Base-by-base conservation (phyloP, 2,797 vertebrate species). In the Chlorospingus flavigularis region DNA sequence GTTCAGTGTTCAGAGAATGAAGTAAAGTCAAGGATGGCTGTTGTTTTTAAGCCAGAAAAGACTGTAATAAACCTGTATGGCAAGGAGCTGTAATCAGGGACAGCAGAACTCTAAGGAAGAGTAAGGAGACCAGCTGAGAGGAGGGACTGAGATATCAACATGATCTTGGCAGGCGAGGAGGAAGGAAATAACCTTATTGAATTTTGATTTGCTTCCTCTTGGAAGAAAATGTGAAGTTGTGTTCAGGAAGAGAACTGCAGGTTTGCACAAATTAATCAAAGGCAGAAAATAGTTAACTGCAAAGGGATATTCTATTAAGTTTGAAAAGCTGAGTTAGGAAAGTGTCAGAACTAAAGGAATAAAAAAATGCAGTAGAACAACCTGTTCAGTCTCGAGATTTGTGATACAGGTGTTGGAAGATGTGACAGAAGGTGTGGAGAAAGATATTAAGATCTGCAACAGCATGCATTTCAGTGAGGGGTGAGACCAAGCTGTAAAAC, bases 401-500 rank as follows among this genome's bases (percentile, higher is more conserved):
- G 0, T 17, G 28, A 21, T 77, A 17, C 19, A 68, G 47, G 10
- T 79, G 37, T 85, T 76, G 35, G 0, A 0, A 70, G 78, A 11
- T 76, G 63, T 81, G 74, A 92, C 67, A 71, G 68, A 65, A 65
- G 16, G 35, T 86, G 35, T 45, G 24, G 17, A 73, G 55, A 75
- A 91, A 54, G 72, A 40, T 60, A 13, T 0, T 57, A 48, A 71
- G 42, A 40, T 76, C 48, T 88, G 33, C 82, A 73, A 12, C 28
- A 70, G 31, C 76, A 11, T n/a, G 16, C 30, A 9, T 66, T 81
- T 70, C n/a, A 33, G 51, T 57, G 53, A 51, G 53, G 30, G 31
- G 48, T 75, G 50, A 95, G 51, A 86, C 9, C 11, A 19, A 26
- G 7, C 6, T 78, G 20, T 88, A 53, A 58, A 86, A 62, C 23